phyloP scores from a whole-genome alignment of 2,797 vertebrate genomes.

The Linurgus olivaceus region DNA sequence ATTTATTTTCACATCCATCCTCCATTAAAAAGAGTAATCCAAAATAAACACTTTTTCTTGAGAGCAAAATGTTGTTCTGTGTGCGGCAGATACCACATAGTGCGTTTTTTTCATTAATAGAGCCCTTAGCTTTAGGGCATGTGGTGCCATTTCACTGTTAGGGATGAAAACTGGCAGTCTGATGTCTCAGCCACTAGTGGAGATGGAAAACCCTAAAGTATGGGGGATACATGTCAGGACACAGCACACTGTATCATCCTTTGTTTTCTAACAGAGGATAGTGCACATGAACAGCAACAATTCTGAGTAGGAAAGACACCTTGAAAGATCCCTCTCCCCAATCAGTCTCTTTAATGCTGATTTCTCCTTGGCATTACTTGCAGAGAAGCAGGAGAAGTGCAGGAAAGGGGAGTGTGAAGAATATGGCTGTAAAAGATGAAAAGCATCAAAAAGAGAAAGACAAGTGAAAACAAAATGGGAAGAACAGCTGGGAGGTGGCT shows the following conservation, averaged over 20 bases:
- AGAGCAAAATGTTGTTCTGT: neutral
- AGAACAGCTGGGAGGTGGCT: neutral
- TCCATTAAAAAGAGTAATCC: neutral
- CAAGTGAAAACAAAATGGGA: neutral
- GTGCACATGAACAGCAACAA: neutral
- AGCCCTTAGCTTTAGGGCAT: neutral
- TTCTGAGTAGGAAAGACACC: neutral
- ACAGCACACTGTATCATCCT: neutral
- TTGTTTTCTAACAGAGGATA: neutral
- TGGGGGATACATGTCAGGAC: neutral
- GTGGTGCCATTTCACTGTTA: neutral
- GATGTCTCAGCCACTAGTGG: neutral
- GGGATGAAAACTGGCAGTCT: neutral
- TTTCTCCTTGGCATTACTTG: neutral
- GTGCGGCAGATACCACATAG: neutral
- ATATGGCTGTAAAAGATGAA: neutral
- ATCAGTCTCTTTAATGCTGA: neutral
- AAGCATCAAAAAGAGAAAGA: neutral
- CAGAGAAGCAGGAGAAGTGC: neutral
- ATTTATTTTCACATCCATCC: neutral
- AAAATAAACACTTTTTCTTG: neutral
- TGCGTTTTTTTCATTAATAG: neutral
- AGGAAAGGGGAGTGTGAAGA: neutral
- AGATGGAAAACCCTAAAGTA: neutral
- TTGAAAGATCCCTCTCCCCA: neutral